phyloP scores from a whole-genome alignment of 2,888 invertebrate species.

The Tachina lurida region DNA sequence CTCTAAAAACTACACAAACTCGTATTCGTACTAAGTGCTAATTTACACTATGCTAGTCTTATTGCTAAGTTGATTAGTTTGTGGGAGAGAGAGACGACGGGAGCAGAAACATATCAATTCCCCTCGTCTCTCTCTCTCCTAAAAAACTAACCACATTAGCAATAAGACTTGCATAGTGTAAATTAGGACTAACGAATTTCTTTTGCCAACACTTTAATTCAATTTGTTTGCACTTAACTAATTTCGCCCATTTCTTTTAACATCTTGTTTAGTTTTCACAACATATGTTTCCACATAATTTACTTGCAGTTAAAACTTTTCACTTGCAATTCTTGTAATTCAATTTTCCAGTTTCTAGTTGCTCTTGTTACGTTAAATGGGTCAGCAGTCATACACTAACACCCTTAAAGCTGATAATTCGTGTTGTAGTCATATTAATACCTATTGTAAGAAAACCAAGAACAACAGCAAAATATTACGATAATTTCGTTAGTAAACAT shows the following conservation, averaged over 20 bases:
- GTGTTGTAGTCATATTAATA: constrained; percentile 27
- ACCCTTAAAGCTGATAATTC: constrained; percentile 34
- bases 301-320: constrained; percentile 36
- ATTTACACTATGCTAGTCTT: too few relatives aligned
- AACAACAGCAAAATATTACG: constrained; percentile 1
- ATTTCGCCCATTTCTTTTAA: constrained; percentile 4
- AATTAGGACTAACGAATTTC: not conserved
- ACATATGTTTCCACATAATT: constrained; percentile 1
- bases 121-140: too few relatives aligned
- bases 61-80: too few relatives aligned
- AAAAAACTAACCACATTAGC: too few relatives aligned
- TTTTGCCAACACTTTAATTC: not conserved
- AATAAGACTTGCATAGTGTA: too few relatives aligned
- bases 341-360: constrained; percentile 42
- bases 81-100: too few relatives aligned
- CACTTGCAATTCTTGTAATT: constrained; percentile 44
- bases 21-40: too few relatives aligned
- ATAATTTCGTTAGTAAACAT: constrained; percentile 44
- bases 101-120: too few relatives aligned
- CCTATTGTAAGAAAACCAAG: constrained; percentile 2
- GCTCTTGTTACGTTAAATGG: constrained; percentile 24
- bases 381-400: constrained; percentile 26
- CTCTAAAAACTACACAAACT: too few relatives aligned
- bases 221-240: not conserved
- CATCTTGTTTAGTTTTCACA: constrained; percentile 11